phyloP scores from a whole-genome alignment of 2,797 vertebrate genomes.

The Petrocephalus sullivani region DNA sequence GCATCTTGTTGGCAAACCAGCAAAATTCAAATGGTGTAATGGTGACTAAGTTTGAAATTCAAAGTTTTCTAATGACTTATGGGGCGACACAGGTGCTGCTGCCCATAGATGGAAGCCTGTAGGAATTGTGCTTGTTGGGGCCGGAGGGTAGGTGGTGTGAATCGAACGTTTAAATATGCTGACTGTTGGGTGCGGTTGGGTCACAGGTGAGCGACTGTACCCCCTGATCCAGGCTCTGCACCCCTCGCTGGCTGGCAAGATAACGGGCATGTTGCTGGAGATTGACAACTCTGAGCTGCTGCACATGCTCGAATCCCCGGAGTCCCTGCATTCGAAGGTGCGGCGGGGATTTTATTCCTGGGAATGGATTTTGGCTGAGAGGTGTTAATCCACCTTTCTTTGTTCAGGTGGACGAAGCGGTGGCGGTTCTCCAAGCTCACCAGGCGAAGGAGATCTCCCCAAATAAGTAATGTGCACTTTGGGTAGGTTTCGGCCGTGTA shows the following conservation, averaged over 20 bases:
- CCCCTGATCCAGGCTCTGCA: conserved; percentile 75
- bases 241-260: conserved; percentile 80
- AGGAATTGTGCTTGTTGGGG: neutral
- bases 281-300: conserved; percentile 92
- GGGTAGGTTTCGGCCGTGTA: conserved; percentile 39
- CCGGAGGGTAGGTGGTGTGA: neutral
- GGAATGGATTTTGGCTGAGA: neutral
- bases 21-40: neutral
- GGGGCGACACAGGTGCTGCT: neutral
- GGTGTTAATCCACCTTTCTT: neutral
- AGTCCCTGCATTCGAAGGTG: conserved; percentile 84
- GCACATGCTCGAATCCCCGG: conserved; percentile 86
- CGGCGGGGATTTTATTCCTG: neutral
- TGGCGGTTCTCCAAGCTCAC: conserved; percentile 85
- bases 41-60: neutral
- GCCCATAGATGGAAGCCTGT: neutral
- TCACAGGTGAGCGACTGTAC: conserved; percentile 76
- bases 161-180: neutral
- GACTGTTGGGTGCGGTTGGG: neutral
- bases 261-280: conserved; percentile 95
- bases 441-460: conserved; percentile 62
- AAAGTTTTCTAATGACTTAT: neutral
- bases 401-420: conserved; percentile 81
- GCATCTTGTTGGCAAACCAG: neutral
- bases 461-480: conserved; percentile 54